Evolutionary conservation across 2,797 vertebrate species (phyloP), one percentile per base, ranked within the genome.

Genomic region (Sebastolobus alascanus): DNA sequence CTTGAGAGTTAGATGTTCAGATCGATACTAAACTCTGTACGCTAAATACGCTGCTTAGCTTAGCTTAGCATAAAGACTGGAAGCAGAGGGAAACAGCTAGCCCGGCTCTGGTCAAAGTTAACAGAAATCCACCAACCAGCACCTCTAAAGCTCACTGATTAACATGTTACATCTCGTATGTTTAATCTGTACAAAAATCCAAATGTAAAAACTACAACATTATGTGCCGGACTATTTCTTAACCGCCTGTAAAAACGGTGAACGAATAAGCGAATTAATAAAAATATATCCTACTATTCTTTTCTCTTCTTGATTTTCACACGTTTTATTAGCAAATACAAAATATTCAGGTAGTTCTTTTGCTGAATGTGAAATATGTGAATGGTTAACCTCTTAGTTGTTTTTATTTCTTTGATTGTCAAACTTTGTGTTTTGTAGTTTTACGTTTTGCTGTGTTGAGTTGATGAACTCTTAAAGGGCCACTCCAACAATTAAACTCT

Each of bases 101-200:
- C 60, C 10, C 14, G 22, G 14, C 14, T 25, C 16, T 20, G 68
- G 10, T 22, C 46, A 54, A 35, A 22, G 25, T 20, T 13, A 50
- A 67, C 11, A n/a, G 9, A 38, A 13, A 4, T 5, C 4, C 4
- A 55, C 8, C 20, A 3, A 0, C 3, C 8, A 16, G 61, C 61
- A 0, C 13, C 46, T 50, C 18, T 50, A 50, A 50, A 50, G 46
- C 6, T 20, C 14, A 43, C 40, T 43, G 40, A 18, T 16, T 0
- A 61, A 0, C 58, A 10, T 6, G 33, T 35, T n/a, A n/a, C 7
- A 43, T 43, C 40, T 12, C 1, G 1, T 63, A 20, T 4, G 50
- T 55, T 25, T 8, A 6, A 16, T 22, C 35, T 8, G 58, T 11
- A 64, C 22, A 43, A 22, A 35, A 68, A 54, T 54, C 29, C 25